Evolutionary conservation across 2,113 vertebrate genomes (phyloP).

Genomic region (Cebidichthys violaceus): DNA sequence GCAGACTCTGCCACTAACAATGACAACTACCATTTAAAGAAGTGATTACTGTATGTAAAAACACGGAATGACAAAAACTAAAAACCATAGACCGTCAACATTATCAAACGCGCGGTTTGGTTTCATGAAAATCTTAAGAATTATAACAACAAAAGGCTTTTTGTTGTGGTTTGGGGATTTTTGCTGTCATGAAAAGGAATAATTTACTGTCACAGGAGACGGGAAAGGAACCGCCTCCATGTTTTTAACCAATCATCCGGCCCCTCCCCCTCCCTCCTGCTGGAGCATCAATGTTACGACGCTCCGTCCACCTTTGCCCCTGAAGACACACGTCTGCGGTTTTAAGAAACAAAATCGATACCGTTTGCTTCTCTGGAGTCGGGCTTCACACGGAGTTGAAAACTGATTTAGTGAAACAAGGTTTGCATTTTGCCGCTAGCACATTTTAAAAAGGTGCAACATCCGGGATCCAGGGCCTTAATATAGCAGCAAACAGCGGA

Average conservation of each 20-base stretch:
- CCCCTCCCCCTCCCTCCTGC: neutral
- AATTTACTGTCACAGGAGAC: neutral
- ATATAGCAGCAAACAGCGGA: no score
- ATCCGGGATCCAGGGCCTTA: no score
- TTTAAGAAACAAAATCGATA: constrained; percentile 15
- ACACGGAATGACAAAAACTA: no score
- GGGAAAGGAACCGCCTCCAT: neutral
- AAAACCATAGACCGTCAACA: no score
- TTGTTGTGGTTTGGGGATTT: neutral
- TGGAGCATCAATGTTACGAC: neutral
- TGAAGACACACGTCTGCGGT: neutral
- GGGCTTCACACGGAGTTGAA: constrained; percentile 14
- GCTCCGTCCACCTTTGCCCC: neutral
- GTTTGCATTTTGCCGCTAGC: constrained; percentile 18
- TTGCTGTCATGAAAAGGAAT: neutral
- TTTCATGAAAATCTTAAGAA: neutral
- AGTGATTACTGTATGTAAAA: neutral
- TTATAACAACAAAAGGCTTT: neutral
- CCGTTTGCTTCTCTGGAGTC: constrained; percentile 1
- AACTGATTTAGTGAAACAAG: constrained; percentile 40
- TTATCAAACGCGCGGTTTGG: neutral
- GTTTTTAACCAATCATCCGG: neutral
- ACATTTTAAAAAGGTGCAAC: no score
- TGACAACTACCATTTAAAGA: neutral
- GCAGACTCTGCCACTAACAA: neutral